A percentile compares a stretch with the other conserved stretches of the same genome.
Evolutionary conservation across 1,140 invertebrate genomes (phyloP).

Genomic region (Procambarus clarkii): DNA sequence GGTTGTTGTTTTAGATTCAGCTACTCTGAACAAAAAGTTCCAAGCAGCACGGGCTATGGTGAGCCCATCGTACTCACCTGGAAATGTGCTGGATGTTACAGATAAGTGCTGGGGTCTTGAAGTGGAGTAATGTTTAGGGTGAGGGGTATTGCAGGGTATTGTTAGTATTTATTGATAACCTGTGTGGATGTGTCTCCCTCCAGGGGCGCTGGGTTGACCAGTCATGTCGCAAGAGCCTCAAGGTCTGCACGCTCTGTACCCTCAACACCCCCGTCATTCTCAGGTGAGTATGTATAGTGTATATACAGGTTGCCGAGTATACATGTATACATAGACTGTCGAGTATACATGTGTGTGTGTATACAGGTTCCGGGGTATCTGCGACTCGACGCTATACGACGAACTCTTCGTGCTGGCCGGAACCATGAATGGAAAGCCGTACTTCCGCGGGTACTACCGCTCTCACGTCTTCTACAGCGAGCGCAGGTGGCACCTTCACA

Average conservation of each 20-base stretch:
- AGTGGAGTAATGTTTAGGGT: background rate
- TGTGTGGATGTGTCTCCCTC: background rate
- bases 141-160: no score
- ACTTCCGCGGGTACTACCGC: slow-evolving; percentile 54
- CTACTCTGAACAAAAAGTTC: no score
- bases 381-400: slow-evolving; percentile 55
- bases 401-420: slow-evolving; percentile 49
- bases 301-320: background rate
- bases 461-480: slow-evolving; percentile 40
- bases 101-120: no score
- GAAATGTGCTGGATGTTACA: no score
- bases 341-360: background rate
- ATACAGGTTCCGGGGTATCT: slow-evolving; percentile 55
- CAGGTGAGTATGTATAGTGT: slow-evolving; percentile 9
- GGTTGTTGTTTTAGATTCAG: no score
- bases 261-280: slow-evolving; percentile 44
- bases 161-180: no score
- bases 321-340: background rate
- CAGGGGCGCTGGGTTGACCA: slow-evolving; percentile 50
- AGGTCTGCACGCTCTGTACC: slow-evolving; percentile 49
- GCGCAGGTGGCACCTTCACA: slow-evolving; percentile 33
- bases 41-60: no score
- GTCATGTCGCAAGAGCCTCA: slow-evolving; percentile 52
- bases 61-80: no score
- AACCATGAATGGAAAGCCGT: slow-evolving; percentile 35